Conservation (phyloP, 2,888 invertebrate species). For the Apotomis turbidana region DNA sequence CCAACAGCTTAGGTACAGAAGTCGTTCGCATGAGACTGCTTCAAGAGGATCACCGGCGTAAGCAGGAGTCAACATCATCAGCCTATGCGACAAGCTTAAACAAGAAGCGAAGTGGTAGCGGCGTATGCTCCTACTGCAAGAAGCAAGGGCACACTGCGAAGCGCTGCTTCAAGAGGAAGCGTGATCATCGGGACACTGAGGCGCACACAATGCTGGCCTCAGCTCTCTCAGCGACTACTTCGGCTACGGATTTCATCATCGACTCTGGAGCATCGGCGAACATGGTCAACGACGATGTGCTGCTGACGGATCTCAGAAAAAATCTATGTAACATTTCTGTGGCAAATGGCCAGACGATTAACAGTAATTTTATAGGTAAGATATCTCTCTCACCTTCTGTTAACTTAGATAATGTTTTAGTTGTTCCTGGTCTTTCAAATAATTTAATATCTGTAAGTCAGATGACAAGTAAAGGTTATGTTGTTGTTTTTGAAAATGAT, state of each 20-base stretch:
- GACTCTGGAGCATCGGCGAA: background rate
- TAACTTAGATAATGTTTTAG: background rate
- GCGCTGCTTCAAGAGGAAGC: background rate
- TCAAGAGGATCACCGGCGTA: background rate
- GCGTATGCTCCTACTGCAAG: background rate
- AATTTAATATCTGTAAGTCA: conserved; percentile 7
- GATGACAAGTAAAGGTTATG: background rate
- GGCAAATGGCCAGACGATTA: background rate
- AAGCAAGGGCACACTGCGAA: background rate
- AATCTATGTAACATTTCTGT: background rate
- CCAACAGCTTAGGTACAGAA: background rate
- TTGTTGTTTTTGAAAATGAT: background rate
- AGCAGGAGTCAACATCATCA: background rate
- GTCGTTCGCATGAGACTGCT: background rate
- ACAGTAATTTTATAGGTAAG: background rate
- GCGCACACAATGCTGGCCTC: no score
- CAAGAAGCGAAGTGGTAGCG: background rate
- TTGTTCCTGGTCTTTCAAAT: background rate
- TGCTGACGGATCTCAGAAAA: background rate
- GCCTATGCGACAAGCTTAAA: background rate
- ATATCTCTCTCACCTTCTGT: background rate
- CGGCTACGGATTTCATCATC: background rate
- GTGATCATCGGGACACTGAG: no score
- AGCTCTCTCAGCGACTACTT: no score
- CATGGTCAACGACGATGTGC: background rate